A percentile compares a stretch with the other conserved stretches of the same genome.
phyloP scores from a whole-genome alignment of 2,113 vertebrate species.

The Hassar affinis region DNA sequence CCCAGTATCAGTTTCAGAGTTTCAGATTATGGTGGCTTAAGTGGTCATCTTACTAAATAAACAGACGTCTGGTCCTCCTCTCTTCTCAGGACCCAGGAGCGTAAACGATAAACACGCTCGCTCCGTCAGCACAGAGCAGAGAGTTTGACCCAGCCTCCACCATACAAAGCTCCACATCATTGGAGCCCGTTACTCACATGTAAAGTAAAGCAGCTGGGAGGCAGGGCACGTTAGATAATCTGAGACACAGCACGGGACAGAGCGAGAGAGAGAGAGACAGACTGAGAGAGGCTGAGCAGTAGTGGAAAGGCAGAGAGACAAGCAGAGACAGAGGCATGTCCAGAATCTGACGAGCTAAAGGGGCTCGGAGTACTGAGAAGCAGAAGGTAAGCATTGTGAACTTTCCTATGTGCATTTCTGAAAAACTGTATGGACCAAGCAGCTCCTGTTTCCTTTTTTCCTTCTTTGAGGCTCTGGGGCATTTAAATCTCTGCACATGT shows the following conservation, averaged over 20 bases:
- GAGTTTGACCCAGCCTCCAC: constrained; percentile 56
- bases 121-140: constrained; percentile 66
- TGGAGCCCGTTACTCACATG: constrained; percentile 58
- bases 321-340: constrained; percentile 31
- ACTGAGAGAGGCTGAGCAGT: neutral
- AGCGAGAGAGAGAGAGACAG: constrained; percentile 12
- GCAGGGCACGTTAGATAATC: constrained; percentile 25
- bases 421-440: neutral
- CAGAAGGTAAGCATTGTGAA: constrained; percentile 61
- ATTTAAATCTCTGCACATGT: neutral
- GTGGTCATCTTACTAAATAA: constrained; percentile 72
- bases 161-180: constrained; percentile 50
- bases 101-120: constrained; percentile 59
- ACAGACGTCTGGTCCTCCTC: constrained; percentile 63
- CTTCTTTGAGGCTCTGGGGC: neutral
- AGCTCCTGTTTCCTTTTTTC: neutral
- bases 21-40: constrained; percentile 23
- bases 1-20: neutral
- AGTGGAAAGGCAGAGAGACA: constrained; percentile 11
- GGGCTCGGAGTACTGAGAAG: constrained; percentile 7
- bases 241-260: neutral
- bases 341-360: constrained; percentile 32
- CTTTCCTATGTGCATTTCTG: neutral
- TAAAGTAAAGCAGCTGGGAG: constrained; percentile 4
- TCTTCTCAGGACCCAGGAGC: constrained; percentile 63